These are phyloP conservation scores for Cerastoderma edule DNA, from an alignment of 2,888 invertebrate genomes.

Conservation along the genomic window DNA sequence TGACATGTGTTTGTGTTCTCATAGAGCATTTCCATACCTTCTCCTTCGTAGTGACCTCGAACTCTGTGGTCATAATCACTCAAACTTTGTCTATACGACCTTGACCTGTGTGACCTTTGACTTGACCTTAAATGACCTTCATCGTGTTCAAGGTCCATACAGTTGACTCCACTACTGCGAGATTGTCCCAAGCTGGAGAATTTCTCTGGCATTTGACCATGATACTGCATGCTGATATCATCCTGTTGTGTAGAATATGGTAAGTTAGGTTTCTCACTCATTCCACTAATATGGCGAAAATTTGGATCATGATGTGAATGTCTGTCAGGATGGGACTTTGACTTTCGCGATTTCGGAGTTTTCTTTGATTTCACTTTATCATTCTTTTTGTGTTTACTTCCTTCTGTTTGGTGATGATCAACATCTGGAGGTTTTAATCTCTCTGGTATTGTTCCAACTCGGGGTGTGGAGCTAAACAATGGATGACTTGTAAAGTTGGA, in stretches of 20 bases:
- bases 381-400: constrained; percentile 11
- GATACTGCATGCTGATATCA: constrained; percentile 77
- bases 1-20: constrained; percentile 7
- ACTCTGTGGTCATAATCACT: constrained; percentile 8
- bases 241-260: constrained; percentile 5
- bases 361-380: constrained; percentile 33
- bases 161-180: constrained; percentile 81
- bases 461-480: constrained; percentile 61
- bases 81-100: constrained; percentile 45
- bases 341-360: constrained; percentile 44
- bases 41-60: background rate
- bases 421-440: constrained; percentile 2
- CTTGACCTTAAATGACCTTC: constrained; percentile 15
- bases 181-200: constrained; percentile 72
- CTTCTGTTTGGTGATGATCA: background rate
- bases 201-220: constrained; percentile 76
- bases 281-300: constrained; percentile 48
- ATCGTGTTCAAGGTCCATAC: constrained; percentile 71
- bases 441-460: constrained; percentile 34
- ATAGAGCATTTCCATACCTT: background rate
- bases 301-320: constrained; percentile 55
- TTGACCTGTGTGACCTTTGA: constrained; percentile 41
- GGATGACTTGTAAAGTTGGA: constrained; percentile 58
- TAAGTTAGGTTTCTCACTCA: constrained; percentile 33
- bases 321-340: constrained; percentile 52